Evolutionary conservation across 2,888 invertebrate genomes (phyloP).

Genomic region (Synergus japonicus): DNA sequence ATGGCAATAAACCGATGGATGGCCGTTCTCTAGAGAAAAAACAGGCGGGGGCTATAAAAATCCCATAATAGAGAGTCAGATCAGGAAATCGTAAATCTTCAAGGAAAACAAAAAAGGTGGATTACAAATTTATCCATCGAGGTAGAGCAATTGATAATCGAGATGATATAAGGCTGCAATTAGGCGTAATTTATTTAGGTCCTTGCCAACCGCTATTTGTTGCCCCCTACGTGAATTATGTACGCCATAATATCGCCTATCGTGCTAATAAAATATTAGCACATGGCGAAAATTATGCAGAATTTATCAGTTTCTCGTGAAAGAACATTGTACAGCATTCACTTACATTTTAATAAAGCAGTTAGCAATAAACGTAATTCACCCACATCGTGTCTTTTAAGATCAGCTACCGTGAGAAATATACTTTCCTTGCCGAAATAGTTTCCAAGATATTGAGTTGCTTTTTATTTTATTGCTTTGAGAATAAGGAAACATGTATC

Average conservation of each 20-base stretch:
- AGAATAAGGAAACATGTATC: background rate
- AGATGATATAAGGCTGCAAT: conserved; percentile 53
- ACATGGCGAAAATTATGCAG: conserved; percentile 35
- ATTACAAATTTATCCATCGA: conserved; percentile 41
- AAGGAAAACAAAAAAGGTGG: background rate
- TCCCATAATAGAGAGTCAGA: background rate
- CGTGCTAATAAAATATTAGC: conserved; percentile 52
- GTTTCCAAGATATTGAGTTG: background rate
- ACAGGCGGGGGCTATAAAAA: conserved; percentile 22
- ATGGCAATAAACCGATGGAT: conserved; percentile 28
- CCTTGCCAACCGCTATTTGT: conserved; percentile 47
- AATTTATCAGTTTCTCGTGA: conserved; percentile 31
- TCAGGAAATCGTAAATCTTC: conserved; percentile 34
- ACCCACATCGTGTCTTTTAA: background rate
- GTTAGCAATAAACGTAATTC: conserved; percentile 15
- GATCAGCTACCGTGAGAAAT: conserved; percentile 34
- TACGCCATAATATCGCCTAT: conserved; percentile 49
- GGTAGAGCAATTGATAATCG: conserved; percentile 54
- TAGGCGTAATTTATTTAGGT: conserved; percentile 55
- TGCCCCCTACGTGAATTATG: conserved; percentile 49
- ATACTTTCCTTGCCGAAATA: background rate
- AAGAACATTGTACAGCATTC: conserved; percentile 33
- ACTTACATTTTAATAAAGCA: conserved; percentile 32
- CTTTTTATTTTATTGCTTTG: background rate
- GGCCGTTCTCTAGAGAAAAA: background rate